These are phyloP conservation scores for Oikopleura dioica DNA, from an alignment of 23 tunicate genomes.

Conservation along the genomic window DNA sequence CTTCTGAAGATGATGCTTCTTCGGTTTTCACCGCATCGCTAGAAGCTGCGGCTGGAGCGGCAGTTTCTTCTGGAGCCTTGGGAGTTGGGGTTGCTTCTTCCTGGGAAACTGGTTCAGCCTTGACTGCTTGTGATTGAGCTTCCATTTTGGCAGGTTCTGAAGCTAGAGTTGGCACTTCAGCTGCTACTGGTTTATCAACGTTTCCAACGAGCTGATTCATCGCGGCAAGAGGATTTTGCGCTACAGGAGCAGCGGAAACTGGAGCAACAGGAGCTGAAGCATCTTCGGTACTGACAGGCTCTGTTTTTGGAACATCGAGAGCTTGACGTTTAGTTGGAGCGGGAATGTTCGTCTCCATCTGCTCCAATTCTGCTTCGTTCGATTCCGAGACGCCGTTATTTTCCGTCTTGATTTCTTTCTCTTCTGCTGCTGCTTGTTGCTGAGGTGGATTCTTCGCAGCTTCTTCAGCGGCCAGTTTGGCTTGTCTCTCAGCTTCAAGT, in stretches of 20 bases:
- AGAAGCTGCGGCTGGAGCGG: too few species aligned
- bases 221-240: neutral
- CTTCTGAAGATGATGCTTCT: too few species aligned
- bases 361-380: neutral
- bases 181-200: neutral
- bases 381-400: neutral
- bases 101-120: too few species aligned
- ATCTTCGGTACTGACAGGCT: neutral
- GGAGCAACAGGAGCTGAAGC: neutral
- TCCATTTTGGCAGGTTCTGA: too few species aligned
- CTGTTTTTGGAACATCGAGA: neutral
- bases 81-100: too few species aligned
- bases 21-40: too few species aligned
- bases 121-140: too few species aligned
- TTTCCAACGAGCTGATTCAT: neutral
- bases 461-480: too few species aligned
- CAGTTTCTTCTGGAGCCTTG: too few species aligned
- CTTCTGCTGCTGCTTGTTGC: constrained; percentile 19
- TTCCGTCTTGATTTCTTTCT: constrained; percentile 9
- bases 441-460: neutral
- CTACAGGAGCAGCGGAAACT: neutral
- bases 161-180: too few species aligned
- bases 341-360: neutral
- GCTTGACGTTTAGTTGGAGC: too few species aligned
- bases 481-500: too few species aligned